Percentiles rank a stretch among this genome's conserved stretches.
phyloP scores from a whole-genome alignment of 2,888 invertebrate genomes.

The Mactromeris polynyma region DNA sequence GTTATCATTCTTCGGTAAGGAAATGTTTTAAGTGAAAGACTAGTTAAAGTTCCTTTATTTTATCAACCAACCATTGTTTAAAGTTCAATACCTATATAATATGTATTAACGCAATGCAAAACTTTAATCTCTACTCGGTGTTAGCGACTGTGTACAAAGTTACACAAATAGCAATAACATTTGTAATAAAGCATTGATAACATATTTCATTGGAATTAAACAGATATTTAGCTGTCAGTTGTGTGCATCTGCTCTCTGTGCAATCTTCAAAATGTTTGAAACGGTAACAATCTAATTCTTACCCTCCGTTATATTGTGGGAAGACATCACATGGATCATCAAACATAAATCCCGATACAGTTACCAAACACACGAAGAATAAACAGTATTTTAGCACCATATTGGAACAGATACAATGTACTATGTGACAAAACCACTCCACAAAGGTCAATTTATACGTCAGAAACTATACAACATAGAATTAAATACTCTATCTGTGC shows the following conservation, averaged over 20 bases:
- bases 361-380: not conserved
- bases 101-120: not conserved
- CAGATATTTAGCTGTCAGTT: no score
- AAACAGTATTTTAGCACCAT: not conserved
- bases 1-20: not conserved
- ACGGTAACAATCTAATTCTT: not conserved
- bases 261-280: no score
- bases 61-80: no score
- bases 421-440: not conserved
- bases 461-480: no score
- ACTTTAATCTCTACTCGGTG: not conserved
- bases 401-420: not conserved
- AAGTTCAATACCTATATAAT: not conserved
- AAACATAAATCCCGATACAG: not conserved
- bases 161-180: no score
- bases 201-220: no score
- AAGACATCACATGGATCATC: constrained; percentile 19
- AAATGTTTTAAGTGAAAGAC: not conserved
- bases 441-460: no score
- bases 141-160: not conserved
- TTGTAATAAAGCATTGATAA: no score
- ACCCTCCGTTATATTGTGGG: constrained; percentile 12
- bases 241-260: no score
- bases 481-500: no score
- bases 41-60: not conserved